Conservation (phyloP, 2,797 vertebrate species). For the Remorina albescens region DNA sequence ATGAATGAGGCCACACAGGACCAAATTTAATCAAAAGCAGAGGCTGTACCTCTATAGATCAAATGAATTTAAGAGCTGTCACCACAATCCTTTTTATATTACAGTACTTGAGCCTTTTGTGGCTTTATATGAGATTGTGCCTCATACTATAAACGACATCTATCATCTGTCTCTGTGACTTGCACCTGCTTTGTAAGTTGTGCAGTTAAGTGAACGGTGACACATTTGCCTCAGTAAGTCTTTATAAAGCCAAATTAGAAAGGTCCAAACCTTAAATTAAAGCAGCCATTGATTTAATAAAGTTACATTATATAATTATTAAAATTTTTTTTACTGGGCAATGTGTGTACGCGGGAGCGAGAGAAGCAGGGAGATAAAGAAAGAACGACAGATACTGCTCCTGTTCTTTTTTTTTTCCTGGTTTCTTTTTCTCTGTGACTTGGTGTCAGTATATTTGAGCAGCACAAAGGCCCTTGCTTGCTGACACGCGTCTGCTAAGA, state of each 20-base stretch:
- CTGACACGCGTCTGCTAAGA: conserved; percentile 78
- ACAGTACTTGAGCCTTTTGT: conserved; percentile 32
- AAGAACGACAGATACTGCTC: conserved; percentile 5
- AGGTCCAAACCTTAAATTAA: conserved; percentile 17
- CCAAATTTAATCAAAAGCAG: conserved; percentile 29
- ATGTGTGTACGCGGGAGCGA: not conserved
- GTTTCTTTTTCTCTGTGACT: conserved; percentile 18
- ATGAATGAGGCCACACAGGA: not conserved
- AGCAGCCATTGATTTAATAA: conserved; percentile 23
- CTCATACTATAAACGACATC: conserved; percentile 11
- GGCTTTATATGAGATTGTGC: conserved; percentile 29
- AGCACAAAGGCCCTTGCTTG: conserved; percentile 72
- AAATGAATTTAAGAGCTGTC: conserved; percentile 41
- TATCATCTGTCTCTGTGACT: conserved; percentile 16
- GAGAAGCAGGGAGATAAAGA: not conserved
- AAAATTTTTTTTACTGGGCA: not conserved
- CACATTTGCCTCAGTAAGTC: not conserved
- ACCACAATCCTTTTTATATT: conserved; percentile 32
- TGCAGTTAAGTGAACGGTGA: conserved; percentile 22
- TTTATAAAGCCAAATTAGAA: conserved; percentile 32
- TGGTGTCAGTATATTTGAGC: conserved; percentile 73
- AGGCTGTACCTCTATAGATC: conserved; percentile 22
- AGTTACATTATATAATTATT: conserved; percentile 14
- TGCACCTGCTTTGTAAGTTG: conserved; percentile 29
- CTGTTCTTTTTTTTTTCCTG: rapidly evolving